Evolutionary conservation across 2,888 invertebrate species (phyloP).

Genomic region (Aspidiotus rigidus): DNA sequence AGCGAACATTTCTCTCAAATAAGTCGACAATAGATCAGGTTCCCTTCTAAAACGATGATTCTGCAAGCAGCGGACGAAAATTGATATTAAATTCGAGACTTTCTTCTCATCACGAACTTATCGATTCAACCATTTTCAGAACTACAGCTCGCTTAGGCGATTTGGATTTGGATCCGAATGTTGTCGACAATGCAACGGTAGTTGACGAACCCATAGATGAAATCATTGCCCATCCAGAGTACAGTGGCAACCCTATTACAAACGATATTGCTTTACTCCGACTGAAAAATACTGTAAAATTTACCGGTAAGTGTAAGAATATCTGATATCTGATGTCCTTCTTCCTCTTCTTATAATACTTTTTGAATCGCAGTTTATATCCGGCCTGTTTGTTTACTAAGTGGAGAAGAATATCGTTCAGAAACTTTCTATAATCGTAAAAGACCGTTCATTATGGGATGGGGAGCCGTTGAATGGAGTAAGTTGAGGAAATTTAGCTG

Average conservation of each 20-base stretch:
- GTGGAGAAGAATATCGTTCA: constrained; percentile 12
- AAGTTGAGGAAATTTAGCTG: background rate
- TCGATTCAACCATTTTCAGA: constrained; percentile 14
- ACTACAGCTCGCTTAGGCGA: constrained; percentile 36
- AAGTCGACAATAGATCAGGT: too few species aligned
- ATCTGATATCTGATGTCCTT: background rate
- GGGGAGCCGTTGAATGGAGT: constrained; percentile 25
- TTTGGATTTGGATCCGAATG: constrained; percentile 32
- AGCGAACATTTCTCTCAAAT: too few species aligned
- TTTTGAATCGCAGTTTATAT: constrained; percentile 16
- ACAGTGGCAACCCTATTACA: constrained; percentile 10
- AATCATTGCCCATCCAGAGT: constrained; percentile 33
- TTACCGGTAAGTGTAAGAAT: background rate
- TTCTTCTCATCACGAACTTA: too few species aligned
- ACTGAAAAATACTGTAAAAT: constrained; percentile 8
- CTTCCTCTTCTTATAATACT: background rate
- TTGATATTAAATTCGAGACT: too few species aligned
- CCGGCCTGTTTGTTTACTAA: constrained; percentile 29
- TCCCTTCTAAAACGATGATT: too few species aligned
- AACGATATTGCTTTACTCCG: constrained; percentile 37
- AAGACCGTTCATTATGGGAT: constrained; percentile 19
- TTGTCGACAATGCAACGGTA: constrained; percentile 34
- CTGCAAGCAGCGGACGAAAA: too few species aligned
- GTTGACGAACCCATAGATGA: constrained; percentile 33
- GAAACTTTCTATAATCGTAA: constrained; percentile 16